Percentiles rank a stretch among this genome's conserved stretches.
Evolutionary conservation across 2,888 invertebrate species (phyloP).

Genomic region (Pristionchus arcanus): DNA sequence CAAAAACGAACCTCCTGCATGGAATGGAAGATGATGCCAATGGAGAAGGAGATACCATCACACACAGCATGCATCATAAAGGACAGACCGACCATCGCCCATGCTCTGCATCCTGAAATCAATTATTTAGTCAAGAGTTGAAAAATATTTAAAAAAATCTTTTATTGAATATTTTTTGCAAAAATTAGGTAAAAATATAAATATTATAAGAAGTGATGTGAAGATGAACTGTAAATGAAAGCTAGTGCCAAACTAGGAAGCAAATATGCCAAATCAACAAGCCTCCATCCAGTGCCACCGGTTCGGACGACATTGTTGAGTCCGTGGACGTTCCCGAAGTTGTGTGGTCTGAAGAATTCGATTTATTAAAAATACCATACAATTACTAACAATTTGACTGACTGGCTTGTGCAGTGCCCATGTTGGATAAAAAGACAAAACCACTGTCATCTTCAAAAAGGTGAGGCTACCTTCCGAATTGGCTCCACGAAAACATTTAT

Average conservation of each 20-base stretch:
- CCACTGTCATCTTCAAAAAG: too few relatives aligned
- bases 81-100: slow-evolving; percentile 92
- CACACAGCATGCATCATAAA: slow-evolving; percentile 93
- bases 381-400: too few relatives aligned
- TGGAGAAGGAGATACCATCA: slow-evolving; percentile 93
- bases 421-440: too few relatives aligned
- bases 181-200: too few relatives aligned
- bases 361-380: too few relatives aligned
- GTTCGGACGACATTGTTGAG: neutral
- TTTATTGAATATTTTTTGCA: too few relatives aligned
- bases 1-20: slow-evolving; percentile 82
- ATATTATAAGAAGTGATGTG: neutral
- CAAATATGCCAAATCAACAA: neutral
- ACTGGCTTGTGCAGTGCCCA: too few relatives aligned
- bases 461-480: too few relatives aligned
- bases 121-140: too few relatives aligned
- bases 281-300: slow-evolving; percentile 44
- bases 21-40: slow-evolving; percentile 91
- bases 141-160: too few relatives aligned
- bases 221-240: neutral
- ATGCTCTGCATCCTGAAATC: slow-evolving; percentile 84
- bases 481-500: too few relatives aligned
- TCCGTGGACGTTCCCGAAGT: neutral
- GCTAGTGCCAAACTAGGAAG: neutral
- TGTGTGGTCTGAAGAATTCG: neutral